Base-by-base conservation (phyloP, 1,140 invertebrate genomes). In the Leptonema lineaticorne region DNA sequence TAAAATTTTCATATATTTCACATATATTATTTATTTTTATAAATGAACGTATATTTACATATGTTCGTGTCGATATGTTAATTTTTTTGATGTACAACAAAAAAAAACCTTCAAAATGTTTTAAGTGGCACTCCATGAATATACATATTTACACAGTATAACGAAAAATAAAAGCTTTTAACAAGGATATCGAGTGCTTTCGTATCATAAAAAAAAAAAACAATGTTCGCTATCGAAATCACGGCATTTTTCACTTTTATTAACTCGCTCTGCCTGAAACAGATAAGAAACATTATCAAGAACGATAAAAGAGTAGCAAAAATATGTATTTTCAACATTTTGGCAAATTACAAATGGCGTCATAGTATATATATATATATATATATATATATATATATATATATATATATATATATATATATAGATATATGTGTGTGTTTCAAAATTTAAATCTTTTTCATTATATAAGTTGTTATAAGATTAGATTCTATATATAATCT, bases 161-260 rank as follows among this genome's bases (percentile, higher is more conserved):
- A 8, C 18, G n/a, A n/a, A 41, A 62, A 62, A 45, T 14, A n/a
- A 37, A n/a, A 45, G 59, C 59, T 62, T 62, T 62, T 62, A 62
- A 45, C 37, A 62, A 24, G 30, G 29, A 26, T 16, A 22, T 62
- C 18, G 37, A 62, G 59, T 62, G 59, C 59, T 62, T 41, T 27
- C 16, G 14, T 18, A 11, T n/a, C n/a, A 20, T 6, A 11, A 26
- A 14, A 45, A n/a, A n/a, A n/a, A n/a, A n/a, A n/a, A n/a, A 24
- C 26, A 20, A 37, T 45, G 59, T 45, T 14, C 59, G 41, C 37
- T 8, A 22, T 9, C 59, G 30, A 62, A n/a, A 62, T 37, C 37
- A 45, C 28, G 11, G 57, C 28, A 30, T 11, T 59, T 59, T 18
- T 53, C 50, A 53, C 14, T 14, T 1, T 14, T 26, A 53, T 53